These are phyloP conservation scores for Pandemis cinnamomeana DNA, from an alignment of 2,888 invertebrate genomes.

Conservation along the genomic window DNA sequence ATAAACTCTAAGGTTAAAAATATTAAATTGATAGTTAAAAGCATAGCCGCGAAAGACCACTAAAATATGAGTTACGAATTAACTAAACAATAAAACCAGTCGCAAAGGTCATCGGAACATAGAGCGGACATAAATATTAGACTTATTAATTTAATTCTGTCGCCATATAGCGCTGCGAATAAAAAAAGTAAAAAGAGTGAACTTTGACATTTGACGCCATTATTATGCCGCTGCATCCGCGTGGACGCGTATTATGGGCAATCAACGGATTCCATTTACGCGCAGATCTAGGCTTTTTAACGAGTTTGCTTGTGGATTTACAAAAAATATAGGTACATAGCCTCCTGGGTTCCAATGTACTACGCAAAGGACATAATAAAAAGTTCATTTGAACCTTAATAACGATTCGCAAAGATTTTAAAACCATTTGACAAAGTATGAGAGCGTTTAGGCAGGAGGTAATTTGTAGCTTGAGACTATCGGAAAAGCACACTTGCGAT, in stretches of 20 bases:
- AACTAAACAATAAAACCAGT: constrained; percentile 24
- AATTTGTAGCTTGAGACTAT: too few relatives aligned
- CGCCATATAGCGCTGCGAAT: background rate
- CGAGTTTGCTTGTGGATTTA: background rate
- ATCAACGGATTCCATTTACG: background rate
- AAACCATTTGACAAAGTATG: too few relatives aligned
- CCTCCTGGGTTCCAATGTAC: too few relatives aligned
- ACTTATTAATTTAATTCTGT: constrained; percentile 22
- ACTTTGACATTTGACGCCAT: constrained; percentile 25
- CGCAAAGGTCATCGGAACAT: constrained; percentile 20
- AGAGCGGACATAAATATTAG: constrained; percentile 19
- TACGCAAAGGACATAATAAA: too few relatives aligned
- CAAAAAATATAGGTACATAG: too few relatives aligned
- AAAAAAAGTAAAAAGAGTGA: constrained; percentile 19
- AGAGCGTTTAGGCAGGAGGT: too few relatives aligned
- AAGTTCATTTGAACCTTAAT: too few relatives aligned
- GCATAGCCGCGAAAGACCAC: background rate
- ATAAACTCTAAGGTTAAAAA: background rate
- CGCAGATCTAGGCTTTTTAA: background rate
- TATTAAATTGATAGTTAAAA: constrained; percentile 1
- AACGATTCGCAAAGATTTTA: too few relatives aligned
- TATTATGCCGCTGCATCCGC: background rate
- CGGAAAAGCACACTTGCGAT: too few relatives aligned
- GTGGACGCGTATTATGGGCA: background rate
- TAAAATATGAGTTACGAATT: constrained; percentile 2